phyloP scores from a whole-genome alignment of 2,888 invertebrate genomes.

The Acleris literana region DNA sequence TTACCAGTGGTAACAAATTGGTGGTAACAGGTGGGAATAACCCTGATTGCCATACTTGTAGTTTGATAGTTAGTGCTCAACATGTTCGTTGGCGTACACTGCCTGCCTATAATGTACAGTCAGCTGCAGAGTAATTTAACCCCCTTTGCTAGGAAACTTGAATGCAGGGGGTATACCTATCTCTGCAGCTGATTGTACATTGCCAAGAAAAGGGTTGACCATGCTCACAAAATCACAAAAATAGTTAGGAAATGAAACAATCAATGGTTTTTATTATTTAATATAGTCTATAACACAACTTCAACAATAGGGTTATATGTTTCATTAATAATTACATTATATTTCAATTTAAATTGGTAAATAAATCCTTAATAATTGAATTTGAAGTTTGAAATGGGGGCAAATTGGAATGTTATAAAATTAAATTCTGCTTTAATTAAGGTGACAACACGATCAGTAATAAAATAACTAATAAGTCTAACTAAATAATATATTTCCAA shows the following conservation, averaged over 20 bases:
- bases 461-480: background rate
- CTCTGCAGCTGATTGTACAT: too few species aligned
- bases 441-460: background rate
- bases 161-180: too few species aligned
- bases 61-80: too few species aligned
- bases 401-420: constrained; percentile 25
- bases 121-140: too few species aligned
- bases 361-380: constrained; percentile 39
- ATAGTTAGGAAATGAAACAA: constrained; percentile 54
- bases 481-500: too few species aligned
- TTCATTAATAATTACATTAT: constrained; percentile 57
- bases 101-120: too few species aligned
- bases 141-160: too few species aligned
- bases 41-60: too few species aligned
- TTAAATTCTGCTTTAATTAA: constrained; percentile 1
- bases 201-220: too few species aligned
- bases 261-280: constrained; percentile 44
- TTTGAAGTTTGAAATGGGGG: constrained; percentile 40
- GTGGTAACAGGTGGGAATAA: too few species aligned
- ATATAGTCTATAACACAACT: constrained; percentile 69
- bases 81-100: too few species aligned
- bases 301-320: constrained; percentile 61
- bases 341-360: constrained; percentile 49
- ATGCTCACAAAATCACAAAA: constrained; percentile 41
- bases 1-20: too few species aligned